Percentiles rank a stretch among this genome's conserved stretches.
Conservation (phyloP, 2,888 invertebrate species). For the Synergus japonicus region DNA sequence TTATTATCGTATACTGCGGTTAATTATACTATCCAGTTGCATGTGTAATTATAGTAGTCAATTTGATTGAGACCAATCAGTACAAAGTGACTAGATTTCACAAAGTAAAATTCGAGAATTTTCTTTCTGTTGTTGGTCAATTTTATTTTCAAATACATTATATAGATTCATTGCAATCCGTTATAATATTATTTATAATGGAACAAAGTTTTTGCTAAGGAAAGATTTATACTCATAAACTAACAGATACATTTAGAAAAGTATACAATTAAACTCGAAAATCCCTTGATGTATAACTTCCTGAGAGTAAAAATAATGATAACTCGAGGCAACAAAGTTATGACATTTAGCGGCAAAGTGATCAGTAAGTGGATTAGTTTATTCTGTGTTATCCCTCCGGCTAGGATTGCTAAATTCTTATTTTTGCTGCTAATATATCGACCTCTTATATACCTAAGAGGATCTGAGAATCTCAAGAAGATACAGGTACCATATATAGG, state of each 20-base stretch:
- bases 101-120: neutral
- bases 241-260: neutral
- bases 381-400: neutral
- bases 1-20: neutral
- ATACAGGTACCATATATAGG: neutral
- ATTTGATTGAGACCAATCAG: neutral
- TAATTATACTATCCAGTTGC: neutral
- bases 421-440: neutral
- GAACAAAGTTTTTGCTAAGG: no score
- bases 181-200: no score
- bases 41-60: conserved; percentile 1
- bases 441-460: neutral
- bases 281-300: neutral
- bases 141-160: neutral
- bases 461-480: neutral
- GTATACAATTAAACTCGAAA: neutral
- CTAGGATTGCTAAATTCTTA: neutral
- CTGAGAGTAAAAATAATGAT: neutral
- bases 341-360: neutral
- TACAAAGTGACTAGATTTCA: neutral
- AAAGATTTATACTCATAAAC: neutral
- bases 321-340: neutral
- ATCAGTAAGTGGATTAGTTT: neutral
- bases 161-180: neutral
- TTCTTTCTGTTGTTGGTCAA: neutral